Evolutionary conservation across 2,797 vertebrate genomes (phyloP), one percentile per base, ranked within the genome.

Genomic region (Falco biarmicus): DNA sequence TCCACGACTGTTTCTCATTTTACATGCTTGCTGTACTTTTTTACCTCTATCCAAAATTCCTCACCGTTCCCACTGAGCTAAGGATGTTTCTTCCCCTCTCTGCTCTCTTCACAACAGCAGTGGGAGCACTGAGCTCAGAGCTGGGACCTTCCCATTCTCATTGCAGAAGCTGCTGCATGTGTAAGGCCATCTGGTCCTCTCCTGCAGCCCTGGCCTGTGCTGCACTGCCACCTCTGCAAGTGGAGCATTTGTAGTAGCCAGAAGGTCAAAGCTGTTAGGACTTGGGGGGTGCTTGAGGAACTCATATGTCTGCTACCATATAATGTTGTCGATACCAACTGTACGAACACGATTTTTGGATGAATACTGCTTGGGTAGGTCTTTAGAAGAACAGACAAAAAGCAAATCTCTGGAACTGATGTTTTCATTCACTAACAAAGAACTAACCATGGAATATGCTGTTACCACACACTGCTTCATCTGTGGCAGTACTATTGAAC

Each of bases 231-330:
- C 11, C 11, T 13, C 13, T 50, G 26, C 24, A 64, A 26, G 32
- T 21, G 29, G 6, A 77, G 13, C 22, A 26, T 41, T 45, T 77
- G 21, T 37, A 39, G 51, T 15, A 47, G 41, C 31, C 54, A 56
- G 57, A 60, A 81, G 5, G 34, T 21, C 51, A 37, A 84, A 90
- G 34, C 26, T 81, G 24, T 22, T 16, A 29, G 60, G 21, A 53
- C 9, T 41, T 84, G 34, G 13, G 45, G 57, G 18, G 31, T 60
- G 37, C 70, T 66, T 74, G 56, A 74, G 28, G 43, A 66, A 74
- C 18, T 37, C 0, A 0, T 29, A 6, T 45, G 13, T 76, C 45
- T 65, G 3, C 78, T 71, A 13, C n/a, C 24, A 24, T 32, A 15
- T 56, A 2, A 31, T 53, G 37, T 14, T 32, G 6, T 56, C 4